Conservation (phyloP, 2,113 vertebrate genomes). For the Chaenocephalus aceratus region DNA sequence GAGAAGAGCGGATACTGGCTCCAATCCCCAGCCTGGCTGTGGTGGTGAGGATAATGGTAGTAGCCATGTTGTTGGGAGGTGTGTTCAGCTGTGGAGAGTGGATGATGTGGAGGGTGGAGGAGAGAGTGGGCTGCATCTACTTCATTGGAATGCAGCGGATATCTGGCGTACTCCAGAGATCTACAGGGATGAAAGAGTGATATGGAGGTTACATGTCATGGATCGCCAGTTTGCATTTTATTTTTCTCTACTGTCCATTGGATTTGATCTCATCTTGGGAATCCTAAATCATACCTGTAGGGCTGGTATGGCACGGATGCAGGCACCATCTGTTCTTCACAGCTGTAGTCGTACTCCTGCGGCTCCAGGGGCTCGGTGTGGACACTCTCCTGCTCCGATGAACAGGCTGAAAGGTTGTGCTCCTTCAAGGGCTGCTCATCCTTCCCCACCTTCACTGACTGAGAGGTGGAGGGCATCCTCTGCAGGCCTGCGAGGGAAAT, state of each 20-base stretch:
- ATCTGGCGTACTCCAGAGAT: constrained; percentile 37
- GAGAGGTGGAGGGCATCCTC: constrained; percentile 65
- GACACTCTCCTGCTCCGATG: constrained; percentile 50
- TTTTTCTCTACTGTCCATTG: background rate
- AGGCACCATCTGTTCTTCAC: constrained; percentile 85
- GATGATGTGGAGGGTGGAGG: constrained; percentile 31
- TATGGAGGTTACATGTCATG: background rate
- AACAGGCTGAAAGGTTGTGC: constrained; percentile 35
- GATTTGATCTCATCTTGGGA: background rate
- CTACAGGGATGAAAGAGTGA: constrained; percentile 27
- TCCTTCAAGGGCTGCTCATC: constrained; percentile 32
- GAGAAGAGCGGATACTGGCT: constrained; percentile 90
- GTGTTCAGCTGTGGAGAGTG: constrained; percentile 19
- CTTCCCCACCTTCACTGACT: constrained; percentile 14
- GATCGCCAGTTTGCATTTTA: background rate
- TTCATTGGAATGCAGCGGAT: constrained; percentile 21
- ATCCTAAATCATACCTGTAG: constrained; percentile 74
- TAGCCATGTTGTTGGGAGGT: constrained; percentile 45
- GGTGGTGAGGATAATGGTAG: constrained; percentile 61
- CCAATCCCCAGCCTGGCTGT: constrained; percentile 85
- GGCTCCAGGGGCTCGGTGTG: constrained; percentile 66
- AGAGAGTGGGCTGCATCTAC: constrained; percentile 2
- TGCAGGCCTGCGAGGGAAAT: constrained; percentile 70
- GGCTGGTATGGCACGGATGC: constrained; percentile 66
- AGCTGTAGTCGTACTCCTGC: constrained; percentile 71